phyloP scores from a whole-genome alignment of 1,140 invertebrate species.

The Pygmarrhopalites habei region DNA sequence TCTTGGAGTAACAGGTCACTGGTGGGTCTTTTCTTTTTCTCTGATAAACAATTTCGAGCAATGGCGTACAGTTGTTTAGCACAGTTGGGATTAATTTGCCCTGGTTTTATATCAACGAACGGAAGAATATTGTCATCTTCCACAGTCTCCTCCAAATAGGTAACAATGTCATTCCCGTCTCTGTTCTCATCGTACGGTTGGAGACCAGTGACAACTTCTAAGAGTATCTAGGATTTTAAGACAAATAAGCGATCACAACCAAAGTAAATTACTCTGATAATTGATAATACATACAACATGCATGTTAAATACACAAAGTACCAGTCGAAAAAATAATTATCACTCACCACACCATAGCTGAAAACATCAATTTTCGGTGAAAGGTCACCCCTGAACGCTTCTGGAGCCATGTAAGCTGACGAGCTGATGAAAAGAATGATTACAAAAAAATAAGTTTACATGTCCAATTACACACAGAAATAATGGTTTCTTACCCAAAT shows the following conservation, averaged over 20 bases:
- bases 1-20: constrained; percentile 22
- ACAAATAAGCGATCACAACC: no score
- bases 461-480: no score
- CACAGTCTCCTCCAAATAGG: constrained; percentile 41
- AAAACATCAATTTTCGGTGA: constrained; percentile 67
- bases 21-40: constrained; percentile 44
- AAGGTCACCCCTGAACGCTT: constrained; percentile 61
- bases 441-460: no score
- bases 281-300: no score
- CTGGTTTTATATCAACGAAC: constrained; percentile 40
- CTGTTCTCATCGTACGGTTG: constrained; percentile 52
- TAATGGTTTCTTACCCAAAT: no score
- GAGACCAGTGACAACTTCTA: constrained; percentile 61
- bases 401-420: constrained; percentile 66
- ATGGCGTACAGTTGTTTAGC: constrained; percentile 42
- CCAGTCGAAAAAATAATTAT: no score
- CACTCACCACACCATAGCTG: constrained; percentile 63
- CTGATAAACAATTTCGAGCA: constrained; percentile 42
- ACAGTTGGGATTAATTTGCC: constrained; percentile 25
- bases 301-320: no score
- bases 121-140: constrained; percentile 40
- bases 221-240: no score
- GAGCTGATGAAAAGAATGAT: no score
- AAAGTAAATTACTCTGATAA: no score
- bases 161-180: constrained; percentile 50